Base-by-base conservation (phyloP, 2,797 vertebrate species). In the Chelidonichthys spinosus region DNA sequence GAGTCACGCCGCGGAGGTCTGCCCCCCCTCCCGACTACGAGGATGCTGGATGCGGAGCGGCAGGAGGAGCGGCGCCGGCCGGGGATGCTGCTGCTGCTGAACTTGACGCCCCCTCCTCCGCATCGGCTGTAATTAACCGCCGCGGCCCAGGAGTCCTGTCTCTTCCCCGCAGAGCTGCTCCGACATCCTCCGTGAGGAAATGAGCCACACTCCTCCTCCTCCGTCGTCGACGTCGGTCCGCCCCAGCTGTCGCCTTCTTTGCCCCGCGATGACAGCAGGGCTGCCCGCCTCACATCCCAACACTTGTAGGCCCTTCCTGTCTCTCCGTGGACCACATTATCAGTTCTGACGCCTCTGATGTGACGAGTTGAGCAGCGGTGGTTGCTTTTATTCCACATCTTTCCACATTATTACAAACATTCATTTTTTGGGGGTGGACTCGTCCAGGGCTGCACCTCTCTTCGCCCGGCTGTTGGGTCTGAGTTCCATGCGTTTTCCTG, bases 41-140 rank as follows among this genome's bases (percentile, higher is more conserved):
- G 70, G 84, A n/a, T 32, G 52, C 63, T 76, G 88, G 79, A 83
- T 79, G 82, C 46, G 74, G 76, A 49, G 50, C 71, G 71, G 77
- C 75, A 42, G 81, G 11, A 67, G 69, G 18, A 64, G 70, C 77
- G 47, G 43, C 60, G 49, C 66, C 63, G 60, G 59, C 43, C 72
- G 53, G 79, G 64, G 83, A 91, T 83, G 81, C 85, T 87, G 71
- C 85, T 87, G 71, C 79, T 66, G 76, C 39, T 85, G 74, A 82
- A 52, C 72, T 49, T 44, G 71, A 52, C 79, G 60, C 66, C 40
- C 37, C 59, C 35, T n/a, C 2, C 11, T 6, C 5, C 14, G 11
- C 59, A 64, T 61, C 82, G 72, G 66, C 80, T 72, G 68, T 33
- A 76, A 63, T 74, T 42, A 74, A 72, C 76, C 74, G 35, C 72